These are phyloP conservation scores for Caiman crocodilus DNA, from an alignment of 2,797 vertebrate species.

Conservation along the genomic window DNA sequence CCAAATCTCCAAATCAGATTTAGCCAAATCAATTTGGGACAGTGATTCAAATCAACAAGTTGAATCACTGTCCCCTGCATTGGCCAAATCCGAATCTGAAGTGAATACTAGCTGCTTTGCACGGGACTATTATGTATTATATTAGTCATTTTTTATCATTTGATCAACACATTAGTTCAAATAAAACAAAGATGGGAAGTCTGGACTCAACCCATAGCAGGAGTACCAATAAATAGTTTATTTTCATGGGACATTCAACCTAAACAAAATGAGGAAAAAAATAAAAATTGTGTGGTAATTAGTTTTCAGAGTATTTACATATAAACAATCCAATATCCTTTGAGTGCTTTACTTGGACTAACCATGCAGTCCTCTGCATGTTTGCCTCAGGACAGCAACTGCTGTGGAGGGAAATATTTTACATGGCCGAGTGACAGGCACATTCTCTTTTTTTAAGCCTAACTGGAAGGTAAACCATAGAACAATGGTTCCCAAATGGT, in stretches of 20 bases:
- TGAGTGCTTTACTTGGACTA: neutral
- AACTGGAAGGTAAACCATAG: too few relatives aligned
- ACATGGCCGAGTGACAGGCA: neutral
- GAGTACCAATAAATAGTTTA: neutral
- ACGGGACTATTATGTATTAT: too few relatives aligned
- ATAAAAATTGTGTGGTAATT: fast-evolving
- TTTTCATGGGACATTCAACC: neutral
- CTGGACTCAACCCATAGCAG: neutral
- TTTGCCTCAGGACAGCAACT: fast-evolving
- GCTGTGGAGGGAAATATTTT: neutral
- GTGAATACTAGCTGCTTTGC: too few relatives aligned
- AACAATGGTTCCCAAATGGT: too few relatives aligned
- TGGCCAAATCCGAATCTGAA: too few relatives aligned
- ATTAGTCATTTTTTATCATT: too few relatives aligned
- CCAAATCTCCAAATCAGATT: too few relatives aligned
- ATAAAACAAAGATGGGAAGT: neutral
- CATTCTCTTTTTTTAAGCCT: too few relatives aligned
- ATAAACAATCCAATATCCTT: neutral
- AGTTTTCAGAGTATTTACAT: neutral
- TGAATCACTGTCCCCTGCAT: too few relatives aligned
- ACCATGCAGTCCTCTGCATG: neutral
- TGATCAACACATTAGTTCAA: neutral
- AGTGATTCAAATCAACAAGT: too few relatives aligned
- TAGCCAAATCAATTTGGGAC: too few relatives aligned
- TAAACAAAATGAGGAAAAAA: neutral